A percentile compares a stretch with the other conserved stretches of the same genome.
Conservation (phyloP, 2,797 vertebrate species). For the Podarcis siculus region DNA sequence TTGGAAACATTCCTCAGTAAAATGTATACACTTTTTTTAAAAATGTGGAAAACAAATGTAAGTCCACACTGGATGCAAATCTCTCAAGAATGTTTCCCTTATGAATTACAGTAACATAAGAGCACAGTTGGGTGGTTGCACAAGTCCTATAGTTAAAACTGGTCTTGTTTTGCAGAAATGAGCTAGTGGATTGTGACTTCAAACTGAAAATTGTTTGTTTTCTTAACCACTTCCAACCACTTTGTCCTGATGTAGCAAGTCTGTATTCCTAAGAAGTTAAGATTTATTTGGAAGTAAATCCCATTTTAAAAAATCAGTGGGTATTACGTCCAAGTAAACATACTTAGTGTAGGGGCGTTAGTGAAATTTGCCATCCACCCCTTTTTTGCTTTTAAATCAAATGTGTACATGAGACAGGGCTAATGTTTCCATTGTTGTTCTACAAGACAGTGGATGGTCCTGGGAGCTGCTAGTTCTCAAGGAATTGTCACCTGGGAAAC, state of each 20-base stretch:
- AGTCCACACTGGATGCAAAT: neutral
- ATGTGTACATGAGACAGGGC: neutral
- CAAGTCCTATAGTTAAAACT: neutral
- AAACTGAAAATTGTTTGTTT: neutral
- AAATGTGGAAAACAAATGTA: neutral
- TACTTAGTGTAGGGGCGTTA: neutral
- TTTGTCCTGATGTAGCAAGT: neutral
- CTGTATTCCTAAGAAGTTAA: neutral
- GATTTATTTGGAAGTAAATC: slow-evolving; percentile 1
- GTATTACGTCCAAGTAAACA: neutral
- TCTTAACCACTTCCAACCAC: neutral
- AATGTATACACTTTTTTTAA: neutral
- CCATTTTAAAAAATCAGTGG: neutral
- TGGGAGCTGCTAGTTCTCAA: neutral
- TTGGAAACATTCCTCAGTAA: neutral
- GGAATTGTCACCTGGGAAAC: slow-evolving; percentile 5
- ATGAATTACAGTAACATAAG: neutral
- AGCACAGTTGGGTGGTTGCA: neutral
- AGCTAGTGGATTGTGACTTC: neutral
- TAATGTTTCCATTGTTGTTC: slow-evolving; percentile 2
- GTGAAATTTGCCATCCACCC: neutral
- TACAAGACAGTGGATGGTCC: neutral
- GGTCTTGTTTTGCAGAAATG: neutral
- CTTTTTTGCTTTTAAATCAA: slow-evolving; percentile 1
- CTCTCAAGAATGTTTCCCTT: neutral